A percentile compares a stretch with the other conserved stretches of the same genome.
phyloP scores from a whole-genome alignment of 1,140 invertebrate genomes.

The Atta cephalotes region DNA sequence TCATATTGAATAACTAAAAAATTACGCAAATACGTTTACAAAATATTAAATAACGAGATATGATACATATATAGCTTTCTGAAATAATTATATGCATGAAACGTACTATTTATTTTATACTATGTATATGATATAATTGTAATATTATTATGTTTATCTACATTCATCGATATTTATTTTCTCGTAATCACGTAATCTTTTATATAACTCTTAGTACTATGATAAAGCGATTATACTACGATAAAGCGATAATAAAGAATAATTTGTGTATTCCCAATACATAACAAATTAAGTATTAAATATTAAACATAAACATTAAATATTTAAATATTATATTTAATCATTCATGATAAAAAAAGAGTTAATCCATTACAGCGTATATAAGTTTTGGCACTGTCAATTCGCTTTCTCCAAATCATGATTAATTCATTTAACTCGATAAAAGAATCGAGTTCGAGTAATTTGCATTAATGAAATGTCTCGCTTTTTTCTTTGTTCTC shows the following conservation, averaged over 20 bases:
- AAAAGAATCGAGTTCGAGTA: conserved; percentile 35
- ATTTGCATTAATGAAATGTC: conserved; percentile 57
- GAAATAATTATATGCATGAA: not conserved
- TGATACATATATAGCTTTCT: not conserved
- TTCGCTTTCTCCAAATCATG: not conserved
- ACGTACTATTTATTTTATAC: not conserved
- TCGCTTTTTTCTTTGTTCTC: conserved; percentile 26
- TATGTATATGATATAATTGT: not conserved
- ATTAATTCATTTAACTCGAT: conserved; percentile 46
- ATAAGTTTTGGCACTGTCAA: not conserved
- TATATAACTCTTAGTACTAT: not conserved
- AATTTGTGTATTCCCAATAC: not conserved
- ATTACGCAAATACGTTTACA: not conserved
- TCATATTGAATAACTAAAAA: conserved; percentile 25
- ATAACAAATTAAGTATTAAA: not conserved
- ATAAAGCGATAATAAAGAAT: not conserved
- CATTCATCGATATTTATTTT: not conserved
- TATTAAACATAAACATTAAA: not conserved
- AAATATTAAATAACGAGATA: not conserved
- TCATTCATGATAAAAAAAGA: not conserved
- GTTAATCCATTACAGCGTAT: not conserved
- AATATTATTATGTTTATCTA: not conserved
- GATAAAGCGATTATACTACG: not conserved
- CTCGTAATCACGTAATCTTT: not conserved
- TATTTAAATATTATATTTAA: not conserved